phyloP scores from a whole-genome alignment of 2,113 vertebrate genomes.

The Corythornis vintsioides region DNA sequence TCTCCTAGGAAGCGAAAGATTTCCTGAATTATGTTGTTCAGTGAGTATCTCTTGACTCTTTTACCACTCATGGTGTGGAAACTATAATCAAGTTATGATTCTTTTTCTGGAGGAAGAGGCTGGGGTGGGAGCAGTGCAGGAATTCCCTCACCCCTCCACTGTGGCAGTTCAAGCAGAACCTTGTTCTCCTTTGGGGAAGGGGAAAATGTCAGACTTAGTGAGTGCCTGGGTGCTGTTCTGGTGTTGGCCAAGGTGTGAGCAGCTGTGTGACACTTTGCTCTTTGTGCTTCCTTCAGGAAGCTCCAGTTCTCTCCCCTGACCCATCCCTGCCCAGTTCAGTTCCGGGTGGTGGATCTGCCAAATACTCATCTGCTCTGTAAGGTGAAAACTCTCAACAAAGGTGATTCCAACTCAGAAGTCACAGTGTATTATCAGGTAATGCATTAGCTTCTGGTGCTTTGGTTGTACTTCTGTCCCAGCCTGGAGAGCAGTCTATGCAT shows the following conservation, averaged over 20 bases:
- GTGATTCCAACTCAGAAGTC: slow-evolving; percentile 94
- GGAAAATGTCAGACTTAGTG: fast-evolving
- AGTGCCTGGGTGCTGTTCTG: neutral
- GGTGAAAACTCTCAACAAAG: slow-evolving; percentile 92
- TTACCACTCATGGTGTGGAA: neutral
- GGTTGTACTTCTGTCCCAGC: too few species aligned
- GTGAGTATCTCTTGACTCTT: slow-evolving; percentile 72
- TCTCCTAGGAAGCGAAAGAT: slow-evolving; percentile 79
- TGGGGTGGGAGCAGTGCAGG: neutral
- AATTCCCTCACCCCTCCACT: neutral
- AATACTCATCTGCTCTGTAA: slow-evolving; percentile 86
- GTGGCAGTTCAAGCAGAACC: fast-evolving
- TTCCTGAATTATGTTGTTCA: slow-evolving; percentile 81
- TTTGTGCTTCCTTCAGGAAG: slow-evolving; percentile 77
- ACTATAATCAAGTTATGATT: neutral
- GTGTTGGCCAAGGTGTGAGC: neutral
- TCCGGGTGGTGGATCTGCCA: slow-evolving; percentile 91
- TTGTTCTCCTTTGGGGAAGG: neutral
- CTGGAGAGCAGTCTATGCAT: too few species aligned
- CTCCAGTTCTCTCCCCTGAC: slow-evolving; percentile 83
- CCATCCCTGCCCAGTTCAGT: slow-evolving; percentile 87
- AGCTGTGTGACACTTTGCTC: neutral
- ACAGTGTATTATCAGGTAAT: slow-evolving; percentile 93
- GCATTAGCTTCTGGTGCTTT: neutral
- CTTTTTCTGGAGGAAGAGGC: neutral